Conservation (phyloP, 2,113 vertebrate species). For the Paradoxurus hermaphroditus region DNA sequence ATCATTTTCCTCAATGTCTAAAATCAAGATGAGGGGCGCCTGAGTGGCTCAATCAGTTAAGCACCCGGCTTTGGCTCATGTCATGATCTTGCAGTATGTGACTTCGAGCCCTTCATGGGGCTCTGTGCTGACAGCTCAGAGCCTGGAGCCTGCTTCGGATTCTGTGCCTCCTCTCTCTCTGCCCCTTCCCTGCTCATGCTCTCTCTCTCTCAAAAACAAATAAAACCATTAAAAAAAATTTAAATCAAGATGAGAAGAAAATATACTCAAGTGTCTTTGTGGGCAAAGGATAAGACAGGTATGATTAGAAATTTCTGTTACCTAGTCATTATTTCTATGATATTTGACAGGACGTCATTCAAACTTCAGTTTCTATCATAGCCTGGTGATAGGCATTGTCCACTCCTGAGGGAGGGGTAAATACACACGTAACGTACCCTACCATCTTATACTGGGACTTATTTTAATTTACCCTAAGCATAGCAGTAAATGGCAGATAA, state of each 20-base stretch:
- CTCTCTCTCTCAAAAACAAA: too few species aligned
- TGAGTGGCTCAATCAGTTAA: too few species aligned
- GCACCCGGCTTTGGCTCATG: too few species aligned
- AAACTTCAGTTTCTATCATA: not conserved
- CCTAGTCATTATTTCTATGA: not conserved
- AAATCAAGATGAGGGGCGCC: not conserved
- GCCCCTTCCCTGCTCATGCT: too few species aligned
- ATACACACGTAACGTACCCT: not conserved
- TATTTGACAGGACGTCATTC: not conserved
- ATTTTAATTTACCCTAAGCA: not conserved
- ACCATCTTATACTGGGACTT: not conserved
- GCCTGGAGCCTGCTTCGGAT: too few species aligned
- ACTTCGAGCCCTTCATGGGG: too few species aligned
- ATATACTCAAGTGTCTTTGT: not conserved
- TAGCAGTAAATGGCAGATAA: not conserved
- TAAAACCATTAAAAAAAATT: too few species aligned
- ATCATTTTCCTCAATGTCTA: not conserved
- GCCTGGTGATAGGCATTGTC: not conserved
- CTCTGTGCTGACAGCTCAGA: too few species aligned
- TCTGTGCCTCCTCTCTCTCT: too few species aligned
- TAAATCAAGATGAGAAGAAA: constrained; percentile 9
- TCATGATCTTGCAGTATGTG: too few species aligned
- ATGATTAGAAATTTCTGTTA: not conserved
- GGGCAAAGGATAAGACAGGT: not conserved
- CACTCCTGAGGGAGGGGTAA: not conserved